Evolutionary conservation across 2,888 invertebrate species (phyloP).

Genomic region (Cosmorhoe ocellata): DNA sequence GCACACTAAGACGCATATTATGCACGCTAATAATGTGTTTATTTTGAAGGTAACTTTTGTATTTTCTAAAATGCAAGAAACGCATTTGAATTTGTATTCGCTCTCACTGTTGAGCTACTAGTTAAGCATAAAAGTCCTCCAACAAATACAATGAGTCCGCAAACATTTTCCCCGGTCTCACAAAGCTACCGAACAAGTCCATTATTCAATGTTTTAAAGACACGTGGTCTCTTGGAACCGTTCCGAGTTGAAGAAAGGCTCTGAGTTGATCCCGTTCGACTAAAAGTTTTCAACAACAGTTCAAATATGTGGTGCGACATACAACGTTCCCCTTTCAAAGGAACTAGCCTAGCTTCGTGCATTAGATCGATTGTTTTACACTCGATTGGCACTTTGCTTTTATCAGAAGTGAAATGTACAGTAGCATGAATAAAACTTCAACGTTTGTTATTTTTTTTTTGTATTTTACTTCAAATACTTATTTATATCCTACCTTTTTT

Average conservation of each 20-base stretch:
- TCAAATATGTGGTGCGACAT: slow-evolving; percentile 75
- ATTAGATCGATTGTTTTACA: slow-evolving; percentile 54
- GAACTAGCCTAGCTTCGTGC: slow-evolving; percentile 46
- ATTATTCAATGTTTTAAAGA: slow-evolving; percentile 67
- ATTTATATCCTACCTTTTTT: too few relatives aligned
- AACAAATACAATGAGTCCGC: slow-evolving; percentile 16
- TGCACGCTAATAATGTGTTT: too few relatives aligned
- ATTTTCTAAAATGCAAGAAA: too few relatives aligned
- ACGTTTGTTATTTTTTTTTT: too few relatives aligned
- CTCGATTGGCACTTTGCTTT: slow-evolving; percentile 26
- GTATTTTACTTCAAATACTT: too few relatives aligned
- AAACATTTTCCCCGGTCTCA: slow-evolving; percentile 39
- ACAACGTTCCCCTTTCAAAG: slow-evolving; percentile 74
- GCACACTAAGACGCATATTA: too few relatives aligned
- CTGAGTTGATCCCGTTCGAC: slow-evolving; percentile 59
- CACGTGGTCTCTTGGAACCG: slow-evolving; percentile 56
- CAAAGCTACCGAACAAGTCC: slow-evolving; percentile 51
- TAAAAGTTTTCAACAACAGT: slow-evolving; percentile 80
- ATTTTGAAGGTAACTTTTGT: too few relatives aligned
- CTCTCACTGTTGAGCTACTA: slow-evolving; percentile 12
- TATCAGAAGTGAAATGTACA: neutral
- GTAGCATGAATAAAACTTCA: too few relatives aligned
- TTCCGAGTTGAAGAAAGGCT: slow-evolving; percentile 59
- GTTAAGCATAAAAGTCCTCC: slow-evolving; percentile 12
- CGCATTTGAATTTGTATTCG: slow-evolving; percentile 3